A percentile compares a stretch with the other conserved stretches of the same genome.
These are phyloP conservation scores for Platysternon megacephalum DNA, from an alignment of 2,113 vertebrate genomes.

Conservation along the genomic window DNA sequence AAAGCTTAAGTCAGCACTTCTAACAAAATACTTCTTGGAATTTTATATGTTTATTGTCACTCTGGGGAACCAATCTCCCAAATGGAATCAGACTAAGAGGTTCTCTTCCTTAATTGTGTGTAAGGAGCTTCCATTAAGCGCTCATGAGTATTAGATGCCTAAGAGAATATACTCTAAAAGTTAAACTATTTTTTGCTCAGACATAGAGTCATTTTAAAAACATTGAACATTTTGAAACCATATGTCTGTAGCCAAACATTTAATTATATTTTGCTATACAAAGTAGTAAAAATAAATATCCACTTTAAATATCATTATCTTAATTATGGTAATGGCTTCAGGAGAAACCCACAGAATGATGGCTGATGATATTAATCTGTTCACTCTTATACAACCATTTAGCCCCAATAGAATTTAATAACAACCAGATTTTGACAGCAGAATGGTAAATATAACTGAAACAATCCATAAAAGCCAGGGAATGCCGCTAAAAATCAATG, in stretches of 20 bases:
- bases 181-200: constrained; percentile 32
- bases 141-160: not conserved
- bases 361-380: constrained; percentile 60
- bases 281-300: constrained; percentile 65
- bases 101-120: not conserved
- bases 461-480: not conserved
- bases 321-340: constrained; percentile 74
- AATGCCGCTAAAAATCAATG: not conserved
- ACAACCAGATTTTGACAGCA: constrained; percentile 33
- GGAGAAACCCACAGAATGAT: constrained; percentile 67
- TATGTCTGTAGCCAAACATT: constrained; percentile 44
- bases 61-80: not conserved
- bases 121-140: not conserved
- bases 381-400: constrained; percentile 50
- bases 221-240: constrained; percentile 40
- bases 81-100: not conserved
- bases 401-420: constrained; percentile 52
- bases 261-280: constrained; percentile 68
- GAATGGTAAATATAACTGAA: constrained; percentile 34
- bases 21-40: not conserved
- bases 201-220: constrained; percentile 20
- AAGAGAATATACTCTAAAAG: not conserved
- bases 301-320: constrained; percentile 72
- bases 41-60: not conserved
- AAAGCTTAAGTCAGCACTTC: not conserved